Percentiles rank a stretch among this genome's conserved stretches.
Evolutionary conservation across 2,797 vertebrate genomes (phyloP).

Genomic region (Takifugu ocellatus): DNA sequence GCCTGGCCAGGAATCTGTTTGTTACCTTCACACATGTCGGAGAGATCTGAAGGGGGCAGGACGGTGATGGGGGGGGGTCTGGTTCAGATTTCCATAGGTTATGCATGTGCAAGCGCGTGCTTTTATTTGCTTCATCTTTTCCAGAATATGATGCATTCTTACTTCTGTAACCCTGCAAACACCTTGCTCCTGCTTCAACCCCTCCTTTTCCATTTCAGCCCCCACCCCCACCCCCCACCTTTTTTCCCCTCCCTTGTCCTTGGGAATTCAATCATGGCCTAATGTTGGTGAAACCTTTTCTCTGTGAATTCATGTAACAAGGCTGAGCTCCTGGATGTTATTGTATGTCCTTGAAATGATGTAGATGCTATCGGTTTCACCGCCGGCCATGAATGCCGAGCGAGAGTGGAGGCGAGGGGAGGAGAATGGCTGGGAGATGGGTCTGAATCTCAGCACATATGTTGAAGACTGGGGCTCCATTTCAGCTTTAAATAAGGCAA

Average conservation of each 20-base stretch:
- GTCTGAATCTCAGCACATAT: conserved; percentile 27
- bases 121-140: no score
- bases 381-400: conserved; percentile 50
- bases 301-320: conserved; percentile 59
- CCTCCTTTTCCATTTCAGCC: conserved; percentile 18
- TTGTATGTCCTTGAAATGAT: conserved; percentile 70
- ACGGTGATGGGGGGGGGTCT: neutral
- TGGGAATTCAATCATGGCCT: conserved; percentile 70
- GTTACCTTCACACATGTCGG: conserved; percentile 19
- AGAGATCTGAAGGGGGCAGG: conserved; percentile 11
- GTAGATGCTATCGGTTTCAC: conserved; percentile 66
- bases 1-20: conserved; percentile 27
- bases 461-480: conserved; percentile 10
- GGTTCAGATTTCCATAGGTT: conserved; percentile 1
- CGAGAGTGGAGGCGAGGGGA: conserved; percentile 20
- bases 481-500: conserved; percentile 22
- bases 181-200: conserved; percentile 10
- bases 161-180: conserved; percentile 10
- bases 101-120: neutral
- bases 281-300: conserved; percentile 55
- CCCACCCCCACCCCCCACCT: neutral
- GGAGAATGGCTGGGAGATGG: conserved; percentile 15
- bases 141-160: conserved; percentile 11
- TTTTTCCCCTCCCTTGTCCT: conserved; percentile 43
- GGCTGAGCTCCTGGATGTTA: conserved; percentile 56